Conservation (phyloP, 2,113 vertebrate species). For the Rhea pennata region DNA sequence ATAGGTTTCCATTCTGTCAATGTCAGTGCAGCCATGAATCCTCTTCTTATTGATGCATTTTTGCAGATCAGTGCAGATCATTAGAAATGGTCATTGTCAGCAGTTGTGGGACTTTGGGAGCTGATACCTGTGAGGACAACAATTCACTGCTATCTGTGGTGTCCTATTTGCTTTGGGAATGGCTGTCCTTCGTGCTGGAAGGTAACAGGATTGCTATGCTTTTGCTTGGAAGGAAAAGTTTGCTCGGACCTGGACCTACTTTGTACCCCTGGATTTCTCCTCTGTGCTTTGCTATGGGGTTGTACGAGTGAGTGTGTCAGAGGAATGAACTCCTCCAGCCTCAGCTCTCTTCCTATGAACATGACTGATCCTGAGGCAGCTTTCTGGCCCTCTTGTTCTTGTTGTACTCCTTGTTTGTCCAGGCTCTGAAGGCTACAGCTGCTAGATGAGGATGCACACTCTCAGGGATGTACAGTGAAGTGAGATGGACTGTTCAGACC, state of each 20-base stretch:
- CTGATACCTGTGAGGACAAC: neutral
- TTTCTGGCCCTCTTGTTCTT: neutral
- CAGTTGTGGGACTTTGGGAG: neutral
- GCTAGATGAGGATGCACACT: neutral
- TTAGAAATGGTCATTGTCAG: neutral
- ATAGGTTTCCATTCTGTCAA: neutral
- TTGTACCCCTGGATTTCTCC: neutral
- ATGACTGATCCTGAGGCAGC: neutral
- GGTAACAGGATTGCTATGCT: neutral
- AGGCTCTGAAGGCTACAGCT: neutral
- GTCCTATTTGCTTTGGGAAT: neutral
- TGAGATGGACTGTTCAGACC: neutral
- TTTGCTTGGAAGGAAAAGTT: neutral
- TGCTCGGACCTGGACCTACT: neutral
- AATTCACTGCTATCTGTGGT: neutral
- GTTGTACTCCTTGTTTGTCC: neutral
- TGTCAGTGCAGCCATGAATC: neutral
- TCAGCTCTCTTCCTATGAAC: neutral
- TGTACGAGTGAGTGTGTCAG: neutral
- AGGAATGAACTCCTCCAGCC: neutral
- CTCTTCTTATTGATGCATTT: neutral
- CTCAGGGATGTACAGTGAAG: neutral
- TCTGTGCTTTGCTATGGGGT: neutral
- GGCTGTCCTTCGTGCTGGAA: rapidly evolving
- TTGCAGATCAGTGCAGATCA: neutral